Percentiles rank a stretch among this genome's conserved stretches.
phyloP scores from a whole-genome alignment of 2,888 invertebrate species.

The Parnassius glacialis region DNA sequence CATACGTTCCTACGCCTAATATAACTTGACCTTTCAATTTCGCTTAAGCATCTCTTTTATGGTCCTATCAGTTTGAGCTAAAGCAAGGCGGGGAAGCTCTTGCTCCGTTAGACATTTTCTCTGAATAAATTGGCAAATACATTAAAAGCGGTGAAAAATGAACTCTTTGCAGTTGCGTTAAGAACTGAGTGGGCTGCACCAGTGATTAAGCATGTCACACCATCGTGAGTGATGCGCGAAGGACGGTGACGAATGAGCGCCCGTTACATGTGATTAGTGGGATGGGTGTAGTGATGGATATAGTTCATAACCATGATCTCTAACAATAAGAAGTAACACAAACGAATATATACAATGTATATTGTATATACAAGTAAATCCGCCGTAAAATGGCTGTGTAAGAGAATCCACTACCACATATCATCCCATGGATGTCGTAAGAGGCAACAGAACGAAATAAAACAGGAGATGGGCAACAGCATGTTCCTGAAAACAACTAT shows the following conservation, averaged over 20 bases:
- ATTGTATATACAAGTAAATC: too few relatives aligned
- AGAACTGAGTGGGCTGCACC: conserved; percentile 24
- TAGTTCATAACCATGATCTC: too few relatives aligned
- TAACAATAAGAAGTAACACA: too few relatives aligned
- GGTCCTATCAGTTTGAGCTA: conserved; percentile 25
- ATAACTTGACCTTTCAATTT: conserved; percentile 38
- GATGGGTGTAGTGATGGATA: conserved; percentile 33
- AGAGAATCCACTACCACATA: too few relatives aligned
- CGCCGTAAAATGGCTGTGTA: too few relatives aligned
- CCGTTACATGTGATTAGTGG: conserved; percentile 73
- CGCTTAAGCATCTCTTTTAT: conserved; percentile 13
- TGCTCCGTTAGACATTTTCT: conserved; percentile 42
- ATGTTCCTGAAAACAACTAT: too few relatives aligned
- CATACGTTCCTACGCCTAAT: conserved; percentile 59
- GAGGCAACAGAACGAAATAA: too few relatives aligned
- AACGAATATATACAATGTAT: too few relatives aligned
- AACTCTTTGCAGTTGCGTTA: conserved; percentile 39
- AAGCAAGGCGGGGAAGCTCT: conserved; percentile 39
- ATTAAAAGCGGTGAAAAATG: conserved; percentile 34
- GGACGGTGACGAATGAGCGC: conserved; percentile 61
- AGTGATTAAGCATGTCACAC: conserved; percentile 40
- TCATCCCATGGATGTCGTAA: too few relatives aligned
- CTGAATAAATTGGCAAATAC: conserved; percentile 43
- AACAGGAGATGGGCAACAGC: too few relatives aligned
- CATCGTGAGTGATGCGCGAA: conserved; percentile 63